Percentiles rank a stretch among this genome's conserved stretches.
These are phyloP conservation scores for Agelas oroides DNA, from an alignment of 37 sponge, comb jelly and placozoan genomes.

Conservation along the genomic window DNA sequence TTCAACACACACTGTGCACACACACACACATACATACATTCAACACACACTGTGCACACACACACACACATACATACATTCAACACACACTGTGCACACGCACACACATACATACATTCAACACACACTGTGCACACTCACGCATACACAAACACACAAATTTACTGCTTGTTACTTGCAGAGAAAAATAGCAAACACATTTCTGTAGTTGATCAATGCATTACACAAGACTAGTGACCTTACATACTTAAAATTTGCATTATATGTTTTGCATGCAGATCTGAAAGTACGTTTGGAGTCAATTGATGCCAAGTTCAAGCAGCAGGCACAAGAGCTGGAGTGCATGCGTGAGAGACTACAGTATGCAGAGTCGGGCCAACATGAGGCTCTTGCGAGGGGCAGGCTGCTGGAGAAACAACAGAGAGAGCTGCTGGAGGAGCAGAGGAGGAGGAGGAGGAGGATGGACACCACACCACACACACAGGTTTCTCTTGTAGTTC, in stretches of 20 bases:
- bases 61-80: no score
- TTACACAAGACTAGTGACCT: no score
- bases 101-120: no score
- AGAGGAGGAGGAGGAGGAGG: not conserved
- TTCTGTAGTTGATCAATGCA: not conserved
- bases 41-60: no score
- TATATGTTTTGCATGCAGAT: slow-evolving; percentile 8
- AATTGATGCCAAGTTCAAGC: slow-evolving; percentile 1
- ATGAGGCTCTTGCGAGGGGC: not conserved
- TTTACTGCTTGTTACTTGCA: no score
- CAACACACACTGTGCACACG: no score
- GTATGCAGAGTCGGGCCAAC: not conserved
- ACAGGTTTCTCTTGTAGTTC: not conserved
- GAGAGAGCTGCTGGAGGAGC: slow-evolving; percentile 5
- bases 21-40: no score
- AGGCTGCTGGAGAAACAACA: slow-evolving; percentile 15
- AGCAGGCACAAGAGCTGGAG: slow-evolving; percentile 22
- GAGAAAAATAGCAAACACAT: no score
- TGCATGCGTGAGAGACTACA: slow-evolving; percentile 13
- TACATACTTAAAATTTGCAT: no score
- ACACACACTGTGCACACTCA: no score
- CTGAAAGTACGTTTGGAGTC: slow-evolving; percentile 6
- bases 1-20: no score
- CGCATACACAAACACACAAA: no score
- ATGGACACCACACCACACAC: not conserved